A percentile compares a stretch with the other conserved stretches of the same genome.
Conservation (phyloP, 1,140 invertebrate genomes). For the Drosophila pseudoobscura region DNA sequence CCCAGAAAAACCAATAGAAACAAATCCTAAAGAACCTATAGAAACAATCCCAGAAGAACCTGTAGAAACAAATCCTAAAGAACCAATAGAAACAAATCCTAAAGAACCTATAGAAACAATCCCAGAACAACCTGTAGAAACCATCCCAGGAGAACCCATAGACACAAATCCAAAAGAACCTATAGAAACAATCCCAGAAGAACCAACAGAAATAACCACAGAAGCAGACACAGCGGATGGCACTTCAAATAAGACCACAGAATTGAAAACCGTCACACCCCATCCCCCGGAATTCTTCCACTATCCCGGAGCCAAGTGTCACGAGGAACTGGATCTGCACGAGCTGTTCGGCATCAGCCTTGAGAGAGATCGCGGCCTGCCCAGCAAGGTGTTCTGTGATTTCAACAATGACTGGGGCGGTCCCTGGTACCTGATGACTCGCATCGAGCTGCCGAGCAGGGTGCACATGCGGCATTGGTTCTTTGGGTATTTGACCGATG, state of each 20-base stretch:
- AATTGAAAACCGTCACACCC: conserved; percentile 16
- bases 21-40: neutral
- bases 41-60: neutral
- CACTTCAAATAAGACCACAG: conserved; percentile 1
- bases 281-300: conserved; percentile 44
- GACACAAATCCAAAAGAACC: neutral
- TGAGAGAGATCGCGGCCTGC: conserved; percentile 40
- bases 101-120: neutral
- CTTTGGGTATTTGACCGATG: conserved; percentile 58
- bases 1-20: too few relatives aligned
- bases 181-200: neutral
- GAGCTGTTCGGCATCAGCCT: conserved; percentile 54
- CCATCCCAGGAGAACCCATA: too few relatives aligned
- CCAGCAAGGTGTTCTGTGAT: conserved; percentile 45
- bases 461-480: conserved; percentile 62
- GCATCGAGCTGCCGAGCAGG: conserved; percentile 49
- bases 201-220: neutral
- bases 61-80: neutral
- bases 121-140: neutral
- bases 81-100: neutral
- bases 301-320: conserved; percentile 48
- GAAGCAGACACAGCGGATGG: neutral
- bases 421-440: conserved; percentile 67
- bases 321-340: conserved; percentile 58
- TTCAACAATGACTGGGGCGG: conserved; percentile 55